A percentile compares a stretch with the other conserved stretches of the same genome.
phyloP scores from a whole-genome alignment of 2,888 invertebrate species.

The Zhuqinia jingwanae region DNA sequence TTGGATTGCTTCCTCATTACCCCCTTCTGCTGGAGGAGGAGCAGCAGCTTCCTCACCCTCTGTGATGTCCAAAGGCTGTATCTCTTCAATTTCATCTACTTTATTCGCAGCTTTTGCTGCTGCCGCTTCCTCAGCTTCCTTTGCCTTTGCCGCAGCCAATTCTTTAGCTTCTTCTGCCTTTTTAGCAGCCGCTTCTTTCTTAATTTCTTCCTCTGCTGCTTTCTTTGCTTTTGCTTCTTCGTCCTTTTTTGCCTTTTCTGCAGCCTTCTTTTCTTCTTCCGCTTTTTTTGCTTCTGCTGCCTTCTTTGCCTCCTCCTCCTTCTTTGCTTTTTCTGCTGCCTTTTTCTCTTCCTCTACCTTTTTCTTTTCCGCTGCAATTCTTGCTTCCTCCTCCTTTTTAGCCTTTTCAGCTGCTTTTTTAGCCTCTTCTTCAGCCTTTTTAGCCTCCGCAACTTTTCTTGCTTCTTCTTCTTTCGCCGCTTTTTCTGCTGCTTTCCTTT shows the following conservation, averaged over 20 bases:
- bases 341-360: conserved; percentile 63
- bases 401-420: conserved; percentile 53
- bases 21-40: not conserved
- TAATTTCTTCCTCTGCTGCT: conserved; percentile 67
- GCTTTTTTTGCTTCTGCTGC: conserved; percentile 61
- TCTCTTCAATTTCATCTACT: not conserved
- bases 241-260: conserved; percentile 55
- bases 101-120: conserved; percentile 45
- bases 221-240: conserved; percentile 65
- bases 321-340: conserved; percentile 54
- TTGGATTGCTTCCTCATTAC: conserved; percentile 51
- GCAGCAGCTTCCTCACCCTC: conserved; percentile 7
- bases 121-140: conserved; percentile 49
- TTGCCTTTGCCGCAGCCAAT: conserved; percentile 48
- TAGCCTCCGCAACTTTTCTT: conserved; percentile 49
- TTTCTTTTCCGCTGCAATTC: conserved; percentile 51
- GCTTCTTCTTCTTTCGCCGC: conserved; percentile 64
- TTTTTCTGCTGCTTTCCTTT: conserved; percentile 48
- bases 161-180: conserved; percentile 79
- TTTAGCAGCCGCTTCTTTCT: conserved; percentile 39
- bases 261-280: conserved; percentile 60
- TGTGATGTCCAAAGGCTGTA: conserved; percentile 37
- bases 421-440: conserved; percentile 63
- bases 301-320: conserved; percentile 60
- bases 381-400: conserved; percentile 60